Conservation (phyloP, 1,140 invertebrate genomes). For the Pentalonia nigronervosa region DNA sequence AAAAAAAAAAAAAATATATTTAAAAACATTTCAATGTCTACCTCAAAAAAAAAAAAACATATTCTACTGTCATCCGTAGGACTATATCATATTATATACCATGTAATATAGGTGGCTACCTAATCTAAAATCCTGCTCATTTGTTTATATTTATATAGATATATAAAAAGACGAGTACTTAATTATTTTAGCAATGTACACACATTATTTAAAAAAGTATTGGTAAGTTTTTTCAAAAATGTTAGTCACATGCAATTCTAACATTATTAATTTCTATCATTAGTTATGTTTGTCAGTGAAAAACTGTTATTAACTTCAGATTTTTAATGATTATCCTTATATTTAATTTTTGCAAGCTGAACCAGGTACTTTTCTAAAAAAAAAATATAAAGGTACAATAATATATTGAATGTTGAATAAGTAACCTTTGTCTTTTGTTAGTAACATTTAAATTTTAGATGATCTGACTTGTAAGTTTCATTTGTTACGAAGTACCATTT, state of each 20-base stretch:
- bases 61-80: background rate
- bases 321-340: background rate
- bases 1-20: too few relatives aligned
- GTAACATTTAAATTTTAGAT: background rate
- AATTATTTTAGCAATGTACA: too few relatives aligned
- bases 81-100: background rate
- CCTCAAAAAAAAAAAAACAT: background rate
- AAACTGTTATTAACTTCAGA: background rate
- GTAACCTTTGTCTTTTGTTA: background rate
- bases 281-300: too few relatives aligned
- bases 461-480: background rate
- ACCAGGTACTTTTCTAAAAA: background rate
- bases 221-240: background rate
- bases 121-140: background rate
- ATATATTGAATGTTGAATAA: background rate
- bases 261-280: too few relatives aligned
- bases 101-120: too few relatives aligned
- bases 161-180: background rate
- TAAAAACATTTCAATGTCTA: too few relatives aligned
- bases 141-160: background rate
- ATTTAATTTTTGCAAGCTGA: background rate
- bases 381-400: background rate
- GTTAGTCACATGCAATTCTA: background rate
- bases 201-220: too few relatives aligned
- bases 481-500: background rate